Evolutionary conservation across 2,113 vertebrate species (phyloP).

Genomic region (Cyprinodon brontotheroides): DNA sequence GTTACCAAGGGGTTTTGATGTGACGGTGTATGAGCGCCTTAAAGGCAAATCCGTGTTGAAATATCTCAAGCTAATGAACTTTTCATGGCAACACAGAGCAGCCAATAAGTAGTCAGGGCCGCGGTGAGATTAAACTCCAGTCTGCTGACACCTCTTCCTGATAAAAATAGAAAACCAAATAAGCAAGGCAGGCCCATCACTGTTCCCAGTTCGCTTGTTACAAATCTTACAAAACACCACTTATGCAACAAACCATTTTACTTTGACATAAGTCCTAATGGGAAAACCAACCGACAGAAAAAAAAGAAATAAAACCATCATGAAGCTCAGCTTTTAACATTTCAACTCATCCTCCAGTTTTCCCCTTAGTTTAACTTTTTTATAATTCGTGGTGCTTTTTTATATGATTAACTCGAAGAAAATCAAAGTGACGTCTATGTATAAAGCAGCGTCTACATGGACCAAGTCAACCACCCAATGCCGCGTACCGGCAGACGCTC

Average conservation of each 20-base stretch:
- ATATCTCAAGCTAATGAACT: conserved; percentile 4
- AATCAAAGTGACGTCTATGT: neutral
- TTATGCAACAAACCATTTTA: neutral
- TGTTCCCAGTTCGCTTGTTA: neutral
- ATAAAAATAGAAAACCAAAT: neutral
- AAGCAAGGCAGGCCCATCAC: neutral
- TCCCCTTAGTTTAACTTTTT: no score
- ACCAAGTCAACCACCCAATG: neutral
- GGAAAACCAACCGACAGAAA: neutral
- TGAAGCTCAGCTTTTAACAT: neutral
- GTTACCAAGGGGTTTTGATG: conserved; percentile 12
- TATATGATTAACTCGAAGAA: neutral
- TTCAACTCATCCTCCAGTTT: no score
- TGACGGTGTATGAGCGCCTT: neutral
- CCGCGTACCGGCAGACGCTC: no score
- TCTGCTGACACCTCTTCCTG: conserved; percentile 30
- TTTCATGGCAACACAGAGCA: conserved; percentile 46
- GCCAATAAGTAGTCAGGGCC: conserved; percentile 25
- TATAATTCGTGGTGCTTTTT: no score
- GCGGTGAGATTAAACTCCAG: neutral
- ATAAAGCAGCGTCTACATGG: neutral
- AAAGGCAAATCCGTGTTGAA: neutral
- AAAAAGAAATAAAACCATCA: neutral
- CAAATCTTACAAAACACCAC: neutral
- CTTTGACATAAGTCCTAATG: neutral